Base-by-base conservation (phyloP, 2,113 vertebrate species). In the Hippocampus mohnikei region DNA sequence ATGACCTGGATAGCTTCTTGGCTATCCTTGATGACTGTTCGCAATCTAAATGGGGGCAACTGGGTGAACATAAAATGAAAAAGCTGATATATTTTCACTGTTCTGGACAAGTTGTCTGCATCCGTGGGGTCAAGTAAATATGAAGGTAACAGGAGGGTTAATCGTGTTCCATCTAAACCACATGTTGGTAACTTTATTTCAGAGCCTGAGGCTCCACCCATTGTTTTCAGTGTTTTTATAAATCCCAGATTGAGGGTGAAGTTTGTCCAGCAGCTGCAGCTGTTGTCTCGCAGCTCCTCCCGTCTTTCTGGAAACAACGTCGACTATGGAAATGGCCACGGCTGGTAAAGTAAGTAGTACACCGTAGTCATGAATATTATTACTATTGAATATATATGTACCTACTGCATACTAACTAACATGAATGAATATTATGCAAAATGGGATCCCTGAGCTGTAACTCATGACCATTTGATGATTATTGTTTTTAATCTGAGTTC, bases 271-370 rank as follows among this genome's bases (percentile, higher is more conserved):
- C 40, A 64, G 21, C 40, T 64, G 62, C 42, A 44, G 40, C 60
- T 12, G 8, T 23, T 12, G 3, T 33, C 10, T 53, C 6, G 42
- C 33, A 23, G 1, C 58, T 58, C 60, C 33, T 42, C 23, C 9
- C 10, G 27, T 15, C 16, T 4, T 75, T 21, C 15, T 0, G 21
- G 40, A 41, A 58, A 6, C 20, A 63, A 37, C 3, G 50, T 65
- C 40, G 46, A 3, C 73, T 40, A 55, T 46, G 67, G 71, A 73
- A 42, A 88, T 89, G 86, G 48, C 80, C 25, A 89, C 84, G 56
- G 78, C 74, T 77, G 84, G 84, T 8, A 86, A 87, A 85, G 87
- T 87, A 81, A 25, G 84, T 67, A 5, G 5, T 12, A 29, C n/a
- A 23, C 5, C 5, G 33, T 33, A 33, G 21, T 18, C 58, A 20